These are phyloP conservation scores for Misgurnus mizolepis DNA, from an alignment of 2,113 vertebrate genomes.

Conservation along the genomic window DNA sequence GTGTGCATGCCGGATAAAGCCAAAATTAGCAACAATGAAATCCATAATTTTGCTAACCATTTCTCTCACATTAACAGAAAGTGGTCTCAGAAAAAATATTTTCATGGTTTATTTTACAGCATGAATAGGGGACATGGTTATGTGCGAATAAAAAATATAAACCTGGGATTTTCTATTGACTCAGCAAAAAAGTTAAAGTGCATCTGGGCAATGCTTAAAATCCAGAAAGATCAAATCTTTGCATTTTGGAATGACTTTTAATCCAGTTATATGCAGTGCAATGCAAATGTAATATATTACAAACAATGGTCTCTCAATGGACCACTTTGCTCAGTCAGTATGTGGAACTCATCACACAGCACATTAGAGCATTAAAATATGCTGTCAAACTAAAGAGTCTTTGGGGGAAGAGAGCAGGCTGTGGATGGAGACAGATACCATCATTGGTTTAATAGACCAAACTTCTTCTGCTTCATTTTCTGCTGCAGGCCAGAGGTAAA, in stretches of 20 bases:
- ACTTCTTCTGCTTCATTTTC: not conserved
- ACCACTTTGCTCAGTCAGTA: constrained; percentile 1
- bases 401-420: not conserved
- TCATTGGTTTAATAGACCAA: not conserved
- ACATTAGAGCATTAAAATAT: constrained; percentile 24
- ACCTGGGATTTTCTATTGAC: constrained; percentile 27
- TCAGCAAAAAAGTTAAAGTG: constrained; percentile 6
- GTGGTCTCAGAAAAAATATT: constrained; percentile 24
- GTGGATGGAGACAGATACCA: not conserved
- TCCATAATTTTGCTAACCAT: constrained; percentile 49
- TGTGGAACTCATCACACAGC: constrained; percentile 2
- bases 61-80: constrained; percentile 21
- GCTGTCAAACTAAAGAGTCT: constrained; percentile 1
- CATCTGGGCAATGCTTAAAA: constrained; percentile 22
- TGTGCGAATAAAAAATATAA: not conserved
- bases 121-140: not conserved
- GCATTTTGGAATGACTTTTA: not conserved
- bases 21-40: constrained; percentile 46
- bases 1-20: constrained; percentile 10
- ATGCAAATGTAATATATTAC: constrained; percentile 10
- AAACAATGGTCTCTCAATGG: not conserved
- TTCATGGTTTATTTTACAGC: constrained; percentile 1
- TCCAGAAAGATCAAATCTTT: constrained; percentile 5
- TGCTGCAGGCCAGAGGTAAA: not conserved
- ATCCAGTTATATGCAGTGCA: not conserved